A percentile compares a stretch with the other conserved stretches of the same genome.
These are phyloP conservation scores for Sminthurinus aureus DNA, from an alignment of 2,888 invertebrate species.

Conservation along the genomic window DNA sequence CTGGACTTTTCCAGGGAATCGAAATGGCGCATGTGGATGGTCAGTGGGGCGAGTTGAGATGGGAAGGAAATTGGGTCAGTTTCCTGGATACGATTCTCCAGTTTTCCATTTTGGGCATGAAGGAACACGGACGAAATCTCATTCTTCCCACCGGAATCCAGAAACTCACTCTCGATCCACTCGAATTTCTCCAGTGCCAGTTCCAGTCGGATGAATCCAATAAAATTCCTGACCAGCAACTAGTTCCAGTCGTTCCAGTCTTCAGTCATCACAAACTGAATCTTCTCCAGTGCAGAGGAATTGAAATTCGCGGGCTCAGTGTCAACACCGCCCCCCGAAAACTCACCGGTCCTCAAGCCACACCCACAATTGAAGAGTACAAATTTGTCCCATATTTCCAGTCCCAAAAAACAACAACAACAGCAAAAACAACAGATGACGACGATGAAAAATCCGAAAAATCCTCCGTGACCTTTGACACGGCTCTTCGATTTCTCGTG, in stretches of 20 bases:
- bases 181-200: conserved; percentile 11
- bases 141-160: conserved; percentile 79
- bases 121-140: conserved; percentile 74
- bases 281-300: conserved; percentile 73
- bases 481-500: conserved; percentile 61
- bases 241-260: conserved; percentile 60
- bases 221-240: too few species aligned
- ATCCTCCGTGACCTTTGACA: conserved; percentile 67
- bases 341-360: conserved; percentile 69
- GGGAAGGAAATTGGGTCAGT: conserved; percentile 86
- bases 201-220: conserved; percentile 61
- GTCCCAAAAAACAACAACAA: too few species aligned
- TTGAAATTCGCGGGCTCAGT: conserved; percentile 78
- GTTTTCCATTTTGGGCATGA: conserved; percentile 75
- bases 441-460: conserved; percentile 64
- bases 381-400: conserved; percentile 36
- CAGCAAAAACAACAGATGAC: too few species aligned
- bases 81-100: conserved; percentile 92
- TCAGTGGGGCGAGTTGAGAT: conserved; percentile 65
- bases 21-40: conserved; percentile 61
- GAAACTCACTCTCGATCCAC: conserved; percentile 73
- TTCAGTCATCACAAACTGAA: conserved; percentile 67
- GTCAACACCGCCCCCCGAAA: conserved; percentile 76
- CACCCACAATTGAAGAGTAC: conserved; percentile 24
- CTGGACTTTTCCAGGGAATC: conserved; percentile 63